Evolutionary conservation across 2,797 vertebrate species (phyloP), one percentile per base, ranked within the genome.

Genomic region (Gobionotothen gibberifrons): DNA sequence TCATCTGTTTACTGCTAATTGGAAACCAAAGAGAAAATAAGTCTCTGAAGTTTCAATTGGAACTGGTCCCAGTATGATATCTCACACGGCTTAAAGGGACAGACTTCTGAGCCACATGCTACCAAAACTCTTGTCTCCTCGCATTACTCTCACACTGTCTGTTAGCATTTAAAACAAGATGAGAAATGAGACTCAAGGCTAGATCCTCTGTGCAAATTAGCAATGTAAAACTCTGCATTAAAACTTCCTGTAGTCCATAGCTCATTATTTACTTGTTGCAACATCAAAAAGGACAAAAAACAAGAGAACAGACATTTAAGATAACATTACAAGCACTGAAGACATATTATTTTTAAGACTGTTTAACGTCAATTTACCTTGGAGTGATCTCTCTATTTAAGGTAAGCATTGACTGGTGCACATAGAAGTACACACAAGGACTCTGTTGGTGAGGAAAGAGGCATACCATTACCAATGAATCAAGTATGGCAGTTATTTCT

Each of bases 11-110:
- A 75, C 63, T 6, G 66, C 85, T 92, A 90, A 92, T 92, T 89
- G 90, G 82, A 88, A 90, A 85, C 78, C 87, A 89, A 88, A 90
- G 86, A 87, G 83, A 83, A 90, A 81, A 87, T 79, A 89, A 78
- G 85, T 86, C 87, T 93, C 82, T 90, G 87, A 89, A 90, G 87
- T 92, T 89, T 84, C 60, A 48, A 49, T 72, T 93, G 90, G 90
- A 93, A 68, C 51, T 54, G 74, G 74, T 88, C 90, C 90, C 87
- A 84, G 87, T 81, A 40, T 86, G 78, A 80, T 76, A 81, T 84
- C 85, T 86, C 79, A 79, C 52, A 57, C 43, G 79, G 75, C 79
- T 87, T 82, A 84, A 81, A 86, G 77, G 82, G 81, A 86, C 88
- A 84, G 81, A 82, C 84, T 78, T 85, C 73, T 75, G 72, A 86